phyloP scores from a whole-genome alignment of 2,797 vertebrate genomes.

The Lagocephalus sceleratus region DNA sequence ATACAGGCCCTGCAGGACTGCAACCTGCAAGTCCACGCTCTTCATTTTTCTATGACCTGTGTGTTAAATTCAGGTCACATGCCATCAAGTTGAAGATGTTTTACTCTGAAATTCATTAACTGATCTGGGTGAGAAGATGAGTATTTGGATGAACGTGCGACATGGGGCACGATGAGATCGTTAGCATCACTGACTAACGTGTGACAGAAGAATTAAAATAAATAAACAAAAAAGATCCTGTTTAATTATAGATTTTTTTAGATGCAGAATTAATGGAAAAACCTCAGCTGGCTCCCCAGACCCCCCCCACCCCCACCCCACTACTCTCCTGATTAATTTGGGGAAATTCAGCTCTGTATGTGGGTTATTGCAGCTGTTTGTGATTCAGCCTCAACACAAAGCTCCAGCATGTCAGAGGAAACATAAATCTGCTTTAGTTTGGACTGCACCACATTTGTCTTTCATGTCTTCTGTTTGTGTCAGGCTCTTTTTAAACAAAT shows the following conservation, averaged over 20 bases:
- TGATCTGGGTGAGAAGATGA: slow-evolving; percentile 5
- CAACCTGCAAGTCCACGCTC: no score
- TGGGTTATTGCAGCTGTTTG: slow-evolving; percentile 22
- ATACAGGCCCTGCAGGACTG: no score
- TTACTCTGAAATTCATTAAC: slow-evolving; percentile 6
- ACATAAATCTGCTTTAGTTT: slow-evolving; percentile 4
- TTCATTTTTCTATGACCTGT: no score
- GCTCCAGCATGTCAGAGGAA: slow-evolving; percentile 18
- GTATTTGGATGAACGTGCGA: background rate
- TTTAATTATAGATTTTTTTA: slow-evolving; percentile 55
- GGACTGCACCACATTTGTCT: slow-evolving; percentile 10
- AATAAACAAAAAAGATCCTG: slow-evolving; percentile 27
- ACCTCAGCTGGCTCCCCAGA: slow-evolving; percentile 40
- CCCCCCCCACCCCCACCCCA: slow-evolving; percentile 5
- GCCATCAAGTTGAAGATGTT: background rate
- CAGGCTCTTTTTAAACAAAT: no score
- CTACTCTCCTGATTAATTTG: slow-evolving; percentile 37
- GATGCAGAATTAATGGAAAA: slow-evolving; percentile 45
- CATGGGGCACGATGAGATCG: slow-evolving; percentile 3
- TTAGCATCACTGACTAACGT: slow-evolving; percentile 12
- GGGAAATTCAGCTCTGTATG: slow-evolving; percentile 29
- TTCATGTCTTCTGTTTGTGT: background rate
- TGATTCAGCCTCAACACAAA: slow-evolving; percentile 30
- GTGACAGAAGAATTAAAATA: slow-evolving; percentile 12
- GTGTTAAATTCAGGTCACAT: background rate